Conservation (phyloP, 2,888 invertebrate genomes). For the Philaethria dido region DNA sequence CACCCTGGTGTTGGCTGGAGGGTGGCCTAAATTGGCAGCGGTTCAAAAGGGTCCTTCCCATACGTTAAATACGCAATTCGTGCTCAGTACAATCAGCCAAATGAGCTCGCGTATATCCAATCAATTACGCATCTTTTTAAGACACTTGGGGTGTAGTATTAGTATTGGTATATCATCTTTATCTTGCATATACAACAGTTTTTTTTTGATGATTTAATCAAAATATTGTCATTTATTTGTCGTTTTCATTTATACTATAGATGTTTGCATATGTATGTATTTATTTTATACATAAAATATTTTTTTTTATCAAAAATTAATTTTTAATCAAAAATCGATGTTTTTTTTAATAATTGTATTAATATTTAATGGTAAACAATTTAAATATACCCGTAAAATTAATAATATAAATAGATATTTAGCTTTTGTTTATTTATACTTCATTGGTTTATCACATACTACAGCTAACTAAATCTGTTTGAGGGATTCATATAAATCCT, state of each 20-base stretch:
- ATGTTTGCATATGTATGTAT: no score
- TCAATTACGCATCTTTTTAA: constrained; percentile 78
- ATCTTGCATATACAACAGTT: not conserved
- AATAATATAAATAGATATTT: not conserved
- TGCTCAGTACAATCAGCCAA: constrained; percentile 77
- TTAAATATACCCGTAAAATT: no score
- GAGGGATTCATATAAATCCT: constrained; percentile 44
- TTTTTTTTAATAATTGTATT: not conserved
- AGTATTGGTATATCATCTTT: constrained; percentile 66
- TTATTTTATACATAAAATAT: no score
- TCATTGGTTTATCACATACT: constrained; percentile 4
- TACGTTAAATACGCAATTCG: constrained; percentile 82
- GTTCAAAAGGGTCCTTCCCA: constrained; percentile 75
- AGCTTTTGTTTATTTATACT: not conserved
- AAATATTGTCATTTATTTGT: not conserved
- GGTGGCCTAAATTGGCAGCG: constrained; percentile 73
- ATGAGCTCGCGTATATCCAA: constrained; percentile 78
- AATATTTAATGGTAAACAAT: not conserved
- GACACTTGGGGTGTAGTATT: constrained; percentile 51
- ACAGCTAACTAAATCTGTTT: constrained; percentile 17
- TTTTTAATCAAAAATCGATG: no score
- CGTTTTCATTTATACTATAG: no score
- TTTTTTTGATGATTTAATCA: not conserved
- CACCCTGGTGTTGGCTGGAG: constrained; percentile 48
- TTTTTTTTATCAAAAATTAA: no score